Evolutionary conservation across 2,888 invertebrate genomes (phyloP).

Genomic region (Drosophila colorata): DNA sequence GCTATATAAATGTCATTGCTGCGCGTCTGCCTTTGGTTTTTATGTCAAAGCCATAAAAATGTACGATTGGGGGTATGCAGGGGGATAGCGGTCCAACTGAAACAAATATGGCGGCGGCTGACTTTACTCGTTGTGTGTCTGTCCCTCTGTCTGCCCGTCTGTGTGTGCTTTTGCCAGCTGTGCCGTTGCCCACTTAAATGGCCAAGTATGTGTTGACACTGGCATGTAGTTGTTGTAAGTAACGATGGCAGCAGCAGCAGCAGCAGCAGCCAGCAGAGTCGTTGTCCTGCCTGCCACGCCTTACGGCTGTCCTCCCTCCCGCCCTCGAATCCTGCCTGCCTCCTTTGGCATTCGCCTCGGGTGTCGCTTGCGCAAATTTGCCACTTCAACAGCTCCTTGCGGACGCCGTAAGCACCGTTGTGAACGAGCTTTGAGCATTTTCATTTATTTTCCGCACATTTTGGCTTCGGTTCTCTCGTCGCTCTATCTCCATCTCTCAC

Average conservation of each 20-base stretch:
- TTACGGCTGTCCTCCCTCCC: neutral
- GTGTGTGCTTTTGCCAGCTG: conserved; percentile 37
- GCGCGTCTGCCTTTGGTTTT: conserved; percentile 55
- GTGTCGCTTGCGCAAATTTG: conserved; percentile 85
- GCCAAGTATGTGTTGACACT: conserved; percentile 85
- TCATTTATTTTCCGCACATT: conserved; percentile 84
- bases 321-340: neutral
- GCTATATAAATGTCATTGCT: conserved; percentile 59
- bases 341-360: conserved; percentile 53
- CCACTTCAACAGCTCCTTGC: conserved; percentile 85
- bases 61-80: neutral
- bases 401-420: conserved; percentile 84
- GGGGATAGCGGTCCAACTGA: conserved; percentile 19
- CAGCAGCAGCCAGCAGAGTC: conserved; percentile 29
- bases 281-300: conserved; percentile 58
- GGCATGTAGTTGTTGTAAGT: conserved; percentile 85
- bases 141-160: neutral
- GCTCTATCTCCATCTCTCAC: conserved; percentile 20
- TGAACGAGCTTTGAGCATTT: conserved; percentile 85
- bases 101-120: conserved; percentile 79
- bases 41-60: conserved; percentile 73
- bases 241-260: conserved; percentile 74
- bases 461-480: conserved; percentile 51
- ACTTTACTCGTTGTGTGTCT: conserved; percentile 1
- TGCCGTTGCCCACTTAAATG: conserved; percentile 71